phyloP scores from a whole-genome alignment of 2,113 vertebrate species.

The Lepisosteus oculatus region DNA sequence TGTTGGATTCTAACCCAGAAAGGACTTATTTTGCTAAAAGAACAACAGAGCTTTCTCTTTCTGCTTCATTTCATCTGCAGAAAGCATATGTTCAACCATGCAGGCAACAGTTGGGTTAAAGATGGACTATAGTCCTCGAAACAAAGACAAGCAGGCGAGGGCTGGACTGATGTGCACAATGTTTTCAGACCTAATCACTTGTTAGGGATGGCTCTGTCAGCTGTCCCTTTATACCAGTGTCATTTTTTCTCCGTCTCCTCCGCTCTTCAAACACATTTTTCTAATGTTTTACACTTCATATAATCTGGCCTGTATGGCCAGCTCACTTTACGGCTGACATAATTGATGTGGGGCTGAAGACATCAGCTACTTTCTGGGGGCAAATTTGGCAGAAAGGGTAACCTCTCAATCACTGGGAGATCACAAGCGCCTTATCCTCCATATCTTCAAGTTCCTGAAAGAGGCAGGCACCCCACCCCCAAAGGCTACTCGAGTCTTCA shows the following conservation, averaged over 20 bases:
- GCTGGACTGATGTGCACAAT: conserved; percentile 73
- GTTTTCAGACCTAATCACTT: conserved; percentile 86
- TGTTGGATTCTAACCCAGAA: conserved; percentile 57
- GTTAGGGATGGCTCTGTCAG: conserved; percentile 75
- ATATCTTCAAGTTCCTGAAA: conserved; percentile 15
- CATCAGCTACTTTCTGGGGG: conserved; percentile 55
- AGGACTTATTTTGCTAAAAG: conserved; percentile 70
- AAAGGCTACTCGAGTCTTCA: not conserved
- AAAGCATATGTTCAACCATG: conserved; percentile 93
- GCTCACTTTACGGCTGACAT: conserved; percentile 72
- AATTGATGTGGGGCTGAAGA: conserved; percentile 69
- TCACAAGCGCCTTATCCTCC: conserved; percentile 41
- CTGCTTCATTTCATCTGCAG: conserved; percentile 85
- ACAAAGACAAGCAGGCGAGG: conserved; percentile 64
- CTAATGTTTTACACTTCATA: conserved; percentile 95
- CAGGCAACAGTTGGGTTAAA: conserved; percentile 74
- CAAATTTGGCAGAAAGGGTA: conserved; percentile 72
- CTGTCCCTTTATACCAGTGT: conserved; percentile 71
- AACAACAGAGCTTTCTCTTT: conserved; percentile 80
- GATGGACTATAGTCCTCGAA: conserved; percentile 73
- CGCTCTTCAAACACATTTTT: conserved; percentile 81
- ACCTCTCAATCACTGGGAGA: conserved; percentile 69
- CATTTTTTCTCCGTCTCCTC: conserved; percentile 74
- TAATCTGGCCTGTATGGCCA: conserved; percentile 80
- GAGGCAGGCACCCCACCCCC: not conserved